Evolutionary conservation across 1,140 invertebrate genomes (phyloP), one percentile per base, ranked within the genome.

Genomic region (Aphelenchoides avenae): DNA sequence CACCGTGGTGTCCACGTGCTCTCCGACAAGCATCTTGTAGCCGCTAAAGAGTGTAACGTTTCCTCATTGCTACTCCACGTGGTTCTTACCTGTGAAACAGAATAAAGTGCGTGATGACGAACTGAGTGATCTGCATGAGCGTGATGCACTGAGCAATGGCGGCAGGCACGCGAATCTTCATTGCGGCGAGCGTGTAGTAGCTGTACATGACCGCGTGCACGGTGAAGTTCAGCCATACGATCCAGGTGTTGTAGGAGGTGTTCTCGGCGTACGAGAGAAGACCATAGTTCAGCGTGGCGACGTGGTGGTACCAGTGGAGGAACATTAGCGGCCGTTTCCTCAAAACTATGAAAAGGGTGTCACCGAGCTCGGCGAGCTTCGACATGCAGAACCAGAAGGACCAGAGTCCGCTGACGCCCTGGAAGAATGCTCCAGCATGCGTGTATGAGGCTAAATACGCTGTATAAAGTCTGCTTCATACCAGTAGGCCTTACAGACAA

Each of bases 161-260:
- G 46, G 71, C 70, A 13, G 92, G 91, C 37, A 92, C 85, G 61
- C 83, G 84, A 75, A 90, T 88, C 43, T 86, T 85, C 83, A 94
- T 86, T 39, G 91, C 89, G 64, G 88, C 84, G 6, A 94, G 79
- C 0, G 89, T 89, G 79, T 94, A 97, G 79, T 97, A 98, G 2
- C 60, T 71, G 80, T 98, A 98, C 94, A 98, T 98, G 64, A 94
- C 82, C 54, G 90, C 89, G 80, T 98, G 94, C 22, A 97, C 71
- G 61, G 86, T 87, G 79, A 92, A 97, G 80, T 98, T 97, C 87
- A 98, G 94, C 22, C 91, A 88, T 71, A 96, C 89, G 79, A 93
- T 97, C 93, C 93, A 97, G 36, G 89, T 83, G 36, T 89, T 93
- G 5, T 89, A 89, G n/a, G 91, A 87, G 11, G 89, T 91, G 80